Evolutionary conservation across 1,140 invertebrate species (phyloP).

Genomic region (Oncopeltus fasciatus): DNA sequence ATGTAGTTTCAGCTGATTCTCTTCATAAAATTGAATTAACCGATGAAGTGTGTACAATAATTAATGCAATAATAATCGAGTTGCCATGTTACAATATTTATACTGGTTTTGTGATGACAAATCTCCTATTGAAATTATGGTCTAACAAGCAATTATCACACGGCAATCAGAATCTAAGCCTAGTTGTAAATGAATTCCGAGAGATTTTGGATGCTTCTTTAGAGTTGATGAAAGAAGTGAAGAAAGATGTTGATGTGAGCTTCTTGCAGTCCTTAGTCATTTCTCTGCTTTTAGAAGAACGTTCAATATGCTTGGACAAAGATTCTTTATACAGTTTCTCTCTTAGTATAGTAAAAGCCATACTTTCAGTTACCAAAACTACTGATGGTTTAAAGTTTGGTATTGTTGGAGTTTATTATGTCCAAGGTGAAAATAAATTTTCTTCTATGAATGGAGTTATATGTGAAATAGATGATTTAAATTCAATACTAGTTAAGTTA

Average conservation of each 20-base stretch:
- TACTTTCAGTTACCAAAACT: neutral
- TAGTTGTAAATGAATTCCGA: neutral
- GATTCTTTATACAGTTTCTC: neutral
- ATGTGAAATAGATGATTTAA: neutral
- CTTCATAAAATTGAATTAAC: neutral
- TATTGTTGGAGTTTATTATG: neutral
- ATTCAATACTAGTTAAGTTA: neutral
- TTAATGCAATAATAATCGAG: neutral
- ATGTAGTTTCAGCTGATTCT: neutral
- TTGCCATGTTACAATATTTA: neutral
- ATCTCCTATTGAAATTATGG: neutral
- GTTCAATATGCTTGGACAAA: neutral
- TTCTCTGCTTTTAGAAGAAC: neutral
- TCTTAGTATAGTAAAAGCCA: neutral
- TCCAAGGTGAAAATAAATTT: neutral
- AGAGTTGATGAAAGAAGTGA: neutral
- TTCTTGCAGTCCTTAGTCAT: neutral
- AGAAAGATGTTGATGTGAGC: neutral
- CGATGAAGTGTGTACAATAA: neutral
- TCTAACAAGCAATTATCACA: neutral
- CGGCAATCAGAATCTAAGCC: neutral
- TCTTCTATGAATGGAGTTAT: neutral
- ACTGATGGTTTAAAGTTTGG: neutral
- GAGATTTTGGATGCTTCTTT: neutral
- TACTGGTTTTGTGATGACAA: neutral